A percentile compares a stretch with the other conserved stretches of the same genome.
These are phyloP conservation scores for Porites cylindrica DNA, from an alignment of 92 coral and sea anemone species.

Conservation along the genomic window DNA sequence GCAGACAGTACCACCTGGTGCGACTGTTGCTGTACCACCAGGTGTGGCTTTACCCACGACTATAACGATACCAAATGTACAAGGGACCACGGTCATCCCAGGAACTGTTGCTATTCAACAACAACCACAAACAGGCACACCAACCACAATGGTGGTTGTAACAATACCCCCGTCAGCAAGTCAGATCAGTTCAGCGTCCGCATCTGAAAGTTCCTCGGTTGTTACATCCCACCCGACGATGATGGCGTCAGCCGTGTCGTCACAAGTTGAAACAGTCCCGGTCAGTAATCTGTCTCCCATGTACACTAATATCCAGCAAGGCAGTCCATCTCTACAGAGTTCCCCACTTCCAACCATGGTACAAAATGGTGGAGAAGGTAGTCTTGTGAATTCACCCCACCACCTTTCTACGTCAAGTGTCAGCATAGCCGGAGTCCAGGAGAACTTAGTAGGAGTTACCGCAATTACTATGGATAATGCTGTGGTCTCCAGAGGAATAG, in stretches of 20 bases:
- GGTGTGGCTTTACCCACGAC: conserved; percentile 74
- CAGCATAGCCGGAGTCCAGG: conserved; percentile 35
- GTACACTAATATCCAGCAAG: conserved; percentile 73
- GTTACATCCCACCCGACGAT: conserved; percentile 66
- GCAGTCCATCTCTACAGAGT: conserved; percentile 79
- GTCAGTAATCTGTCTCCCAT: conserved; percentile 76
- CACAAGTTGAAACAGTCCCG: conserved; percentile 66
- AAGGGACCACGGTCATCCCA: conserved; percentile 72
- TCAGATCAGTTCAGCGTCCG: conserved; percentile 75
- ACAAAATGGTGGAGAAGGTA: conserved; percentile 81
- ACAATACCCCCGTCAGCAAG: conserved; percentile 88
- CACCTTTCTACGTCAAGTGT: conserved; percentile 32
- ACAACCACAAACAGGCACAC: conserved; percentile 68
- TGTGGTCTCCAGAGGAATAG: conserved; percentile 46
- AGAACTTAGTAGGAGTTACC: conserved; percentile 34
- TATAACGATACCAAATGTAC: conserved; percentile 68
- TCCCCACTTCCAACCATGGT: conserved; percentile 93
- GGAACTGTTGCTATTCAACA: conserved; percentile 73
- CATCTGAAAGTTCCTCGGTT: conserved; percentile 61
- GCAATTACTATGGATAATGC: conserved; percentile 36
- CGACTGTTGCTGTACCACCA: conserved; percentile 76
- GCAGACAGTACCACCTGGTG: conserved; percentile 76
- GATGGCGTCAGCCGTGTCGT: conserved; percentile 66
- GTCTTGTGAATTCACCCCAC: conserved; percentile 37
- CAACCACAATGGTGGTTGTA: conserved; percentile 83